phyloP scores from a whole-genome alignment of 2,797 vertebrate species.

The Alcedo quadribrachys region DNA sequence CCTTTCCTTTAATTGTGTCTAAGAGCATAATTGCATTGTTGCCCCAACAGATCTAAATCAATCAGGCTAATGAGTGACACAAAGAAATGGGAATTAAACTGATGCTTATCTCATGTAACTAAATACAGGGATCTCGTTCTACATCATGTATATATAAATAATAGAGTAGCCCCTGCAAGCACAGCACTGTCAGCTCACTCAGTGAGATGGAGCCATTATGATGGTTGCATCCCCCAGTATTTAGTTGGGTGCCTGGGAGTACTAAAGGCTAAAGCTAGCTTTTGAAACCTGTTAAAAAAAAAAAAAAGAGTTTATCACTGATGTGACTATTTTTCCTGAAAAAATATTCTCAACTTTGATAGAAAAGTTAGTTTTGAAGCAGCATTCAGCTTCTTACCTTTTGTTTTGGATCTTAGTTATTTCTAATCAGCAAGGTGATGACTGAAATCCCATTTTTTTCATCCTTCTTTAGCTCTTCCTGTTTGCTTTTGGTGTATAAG shows the following conservation, averaged over 20 bases:
- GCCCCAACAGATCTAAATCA: neutral
- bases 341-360: neutral
- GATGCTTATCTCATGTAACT: neutral
- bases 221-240: neutral
- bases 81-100: neutral
- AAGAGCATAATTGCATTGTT: neutral
- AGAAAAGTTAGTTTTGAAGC: neutral
- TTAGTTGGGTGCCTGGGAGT: neutral
- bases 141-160: neutral
- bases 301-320: neutral
- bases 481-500: rapidly evolving
- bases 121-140: neutral
- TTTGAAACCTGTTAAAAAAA: neutral
- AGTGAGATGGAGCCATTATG: neutral
- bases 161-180: neutral
- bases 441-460: neutral
- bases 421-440: neutral
- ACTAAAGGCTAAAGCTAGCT: neutral
- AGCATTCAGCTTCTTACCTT: neutral
- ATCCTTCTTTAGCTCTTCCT: neutral
- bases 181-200: neutral
- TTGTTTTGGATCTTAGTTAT: neutral
- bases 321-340: neutral
- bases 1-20: neutral
- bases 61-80: neutral